Percentiles rank a stretch among this genome's conserved stretches.
Evolutionary conservation across 2,113 vertebrate genomes (phyloP).

Genomic region (Percina caprodes): DNA sequence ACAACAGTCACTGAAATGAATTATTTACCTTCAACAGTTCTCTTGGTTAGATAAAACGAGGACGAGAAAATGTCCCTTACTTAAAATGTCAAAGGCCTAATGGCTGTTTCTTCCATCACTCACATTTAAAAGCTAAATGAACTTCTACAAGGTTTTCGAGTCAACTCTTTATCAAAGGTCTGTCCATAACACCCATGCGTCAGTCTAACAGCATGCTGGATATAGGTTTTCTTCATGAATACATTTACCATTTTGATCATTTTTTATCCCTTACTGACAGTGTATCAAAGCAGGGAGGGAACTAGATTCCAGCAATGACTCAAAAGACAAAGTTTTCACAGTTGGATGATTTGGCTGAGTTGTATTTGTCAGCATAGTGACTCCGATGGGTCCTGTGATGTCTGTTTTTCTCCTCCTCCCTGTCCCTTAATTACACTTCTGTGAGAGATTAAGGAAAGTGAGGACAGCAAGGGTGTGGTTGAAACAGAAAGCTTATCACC

Average conservation of each 20-base stretch:
- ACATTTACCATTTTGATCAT: slow-evolving; percentile 42
- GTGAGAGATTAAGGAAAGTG: slow-evolving; percentile 46
- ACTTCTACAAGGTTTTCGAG: slow-evolving; percentile 37
- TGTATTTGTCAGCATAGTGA: slow-evolving; percentile 41
- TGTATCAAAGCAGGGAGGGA: slow-evolving; percentile 12
- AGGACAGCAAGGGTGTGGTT: slow-evolving; percentile 63
- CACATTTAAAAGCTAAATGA: slow-evolving; percentile 18
- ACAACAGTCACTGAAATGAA: slow-evolving; percentile 51
- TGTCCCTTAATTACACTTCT: slow-evolving; percentile 67
- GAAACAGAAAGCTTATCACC: slow-evolving; percentile 40
- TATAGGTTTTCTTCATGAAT: slow-evolving; percentile 55
- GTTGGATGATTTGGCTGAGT: slow-evolving; percentile 61
- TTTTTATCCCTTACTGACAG: slow-evolving; percentile 49
- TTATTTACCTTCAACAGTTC: slow-evolving; percentile 61
- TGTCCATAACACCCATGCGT: slow-evolving; percentile 11
- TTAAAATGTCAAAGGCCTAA: slow-evolving; percentile 46
- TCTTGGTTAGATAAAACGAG: slow-evolving; percentile 36
- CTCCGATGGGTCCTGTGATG: slow-evolving; percentile 54
- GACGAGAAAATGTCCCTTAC: slow-evolving; percentile 36
- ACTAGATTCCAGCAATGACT: slow-evolving; percentile 46
- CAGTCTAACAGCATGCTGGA: slow-evolving; percentile 19
- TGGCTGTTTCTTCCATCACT: slow-evolving; percentile 34
- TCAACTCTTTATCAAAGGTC: slow-evolving; percentile 34
- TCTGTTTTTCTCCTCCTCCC: slow-evolving; percentile 44
- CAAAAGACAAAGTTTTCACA: slow-evolving; percentile 72